phyloP scores from a whole-genome alignment of 2,888 invertebrate species.

The Andrena hattorfiana region DNA sequence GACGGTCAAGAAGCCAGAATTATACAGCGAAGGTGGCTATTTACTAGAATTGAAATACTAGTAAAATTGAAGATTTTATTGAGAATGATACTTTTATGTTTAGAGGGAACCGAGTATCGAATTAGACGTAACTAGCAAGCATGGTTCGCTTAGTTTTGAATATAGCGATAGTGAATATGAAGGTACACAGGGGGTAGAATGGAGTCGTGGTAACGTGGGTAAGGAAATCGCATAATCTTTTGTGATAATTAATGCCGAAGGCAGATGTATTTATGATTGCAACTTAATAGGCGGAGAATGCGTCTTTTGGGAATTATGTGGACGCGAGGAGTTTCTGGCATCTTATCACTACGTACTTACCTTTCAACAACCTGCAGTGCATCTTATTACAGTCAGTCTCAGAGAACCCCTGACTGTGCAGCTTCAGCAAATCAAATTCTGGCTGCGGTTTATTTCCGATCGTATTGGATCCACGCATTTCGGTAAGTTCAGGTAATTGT shows the following conservation, averaged over 20 bases:
- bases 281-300: slow-evolving; percentile 85
- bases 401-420: slow-evolving; percentile 89
- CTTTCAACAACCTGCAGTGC: slow-evolving; percentile 86
- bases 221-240: slow-evolving; percentile 48
- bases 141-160: slow-evolving; percentile 88
- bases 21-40: slow-evolving; percentile 78
- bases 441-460: slow-evolving; percentile 91
- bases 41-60: background rate
- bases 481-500: slow-evolving; percentile 82
- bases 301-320: slow-evolving; percentile 91
- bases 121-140: slow-evolving; percentile 87
- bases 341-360: slow-evolving; percentile 91
- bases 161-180: slow-evolving; percentile 84
- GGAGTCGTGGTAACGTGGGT: slow-evolving; percentile 82
- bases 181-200: slow-evolving; percentile 83
- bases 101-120: slow-evolving; percentile 86
- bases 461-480: slow-evolving; percentile 88
- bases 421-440: slow-evolving; percentile 89
- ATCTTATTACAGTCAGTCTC: slow-evolving; percentile 89
- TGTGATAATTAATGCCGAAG: slow-evolving; percentile 26
- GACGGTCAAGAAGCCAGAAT: slow-evolving; percentile 86
- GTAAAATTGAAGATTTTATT: slow-evolving; percentile 5
- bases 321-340: slow-evolving; percentile 90
- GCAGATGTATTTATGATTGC: slow-evolving; percentile 21
- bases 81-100: slow-evolving; percentile 58